These are phyloP conservation scores for Glossophaga mutica DNA, from an alignment of 2,797 vertebrate species.

Conservation along the genomic window DNA sequence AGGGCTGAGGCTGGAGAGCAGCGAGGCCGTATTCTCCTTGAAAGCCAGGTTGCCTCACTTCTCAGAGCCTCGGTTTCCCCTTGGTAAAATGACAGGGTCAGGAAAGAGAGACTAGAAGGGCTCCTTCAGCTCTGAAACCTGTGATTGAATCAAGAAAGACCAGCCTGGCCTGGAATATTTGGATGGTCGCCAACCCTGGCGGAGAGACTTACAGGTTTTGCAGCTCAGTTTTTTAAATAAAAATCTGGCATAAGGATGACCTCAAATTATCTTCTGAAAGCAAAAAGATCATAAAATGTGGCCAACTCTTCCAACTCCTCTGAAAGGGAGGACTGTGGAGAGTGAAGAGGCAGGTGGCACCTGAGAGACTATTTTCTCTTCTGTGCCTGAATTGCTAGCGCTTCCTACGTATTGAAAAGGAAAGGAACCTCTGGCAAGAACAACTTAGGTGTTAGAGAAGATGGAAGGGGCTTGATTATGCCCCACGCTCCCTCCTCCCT, in stretches of 20 bases:
- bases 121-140: background rate
- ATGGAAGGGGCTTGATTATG: rapidly evolving
- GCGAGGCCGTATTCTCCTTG: background rate
- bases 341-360: background rate
- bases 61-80: background rate
- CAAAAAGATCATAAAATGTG: background rate
- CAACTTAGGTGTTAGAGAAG: background rate
- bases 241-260: background rate
- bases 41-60: background rate
- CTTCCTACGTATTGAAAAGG: background rate
- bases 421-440: background rate
- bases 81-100: background rate
- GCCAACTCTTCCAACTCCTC: background rate
- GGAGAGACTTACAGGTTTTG: background rate
- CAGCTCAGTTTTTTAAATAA: background rate
- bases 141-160: background rate
- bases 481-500: background rate
- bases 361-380: background rate
- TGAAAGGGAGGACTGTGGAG: background rate
- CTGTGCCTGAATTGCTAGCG: background rate
- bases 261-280: background rate
- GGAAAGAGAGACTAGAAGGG: background rate
- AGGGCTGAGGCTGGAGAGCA: background rate
- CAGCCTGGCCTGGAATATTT: background rate
- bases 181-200: background rate